phyloP scores from a whole-genome alignment of 2,113 vertebrate species.

The Siphamia tubifer region DNA sequence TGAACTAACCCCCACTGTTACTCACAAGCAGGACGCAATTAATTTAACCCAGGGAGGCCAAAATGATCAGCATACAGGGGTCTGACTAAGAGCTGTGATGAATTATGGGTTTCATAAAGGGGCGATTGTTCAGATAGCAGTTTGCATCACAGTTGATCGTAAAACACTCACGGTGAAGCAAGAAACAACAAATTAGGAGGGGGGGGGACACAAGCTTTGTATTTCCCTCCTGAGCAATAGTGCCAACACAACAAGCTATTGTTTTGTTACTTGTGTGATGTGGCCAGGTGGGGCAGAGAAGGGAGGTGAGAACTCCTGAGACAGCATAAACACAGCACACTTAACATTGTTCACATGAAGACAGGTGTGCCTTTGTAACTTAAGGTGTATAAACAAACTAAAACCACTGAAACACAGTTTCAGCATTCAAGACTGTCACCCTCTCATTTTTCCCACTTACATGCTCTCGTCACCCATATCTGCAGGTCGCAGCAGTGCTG shows the following conservation, averaged over 20 bases:
- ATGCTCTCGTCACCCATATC: slow-evolving; percentile 7
- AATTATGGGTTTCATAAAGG: slow-evolving; percentile 31
- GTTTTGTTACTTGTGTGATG: slow-evolving; percentile 43
- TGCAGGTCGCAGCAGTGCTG: background rate
- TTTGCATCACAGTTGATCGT: slow-evolving; percentile 34
- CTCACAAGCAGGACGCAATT: slow-evolving; percentile 3
- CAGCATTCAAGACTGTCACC: background rate
- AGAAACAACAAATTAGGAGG: background rate
- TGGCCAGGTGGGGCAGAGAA: slow-evolving; percentile 20
- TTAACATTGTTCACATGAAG: background rate
- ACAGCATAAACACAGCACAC: slow-evolving; percentile 35
- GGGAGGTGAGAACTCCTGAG: slow-evolving; percentile 20
- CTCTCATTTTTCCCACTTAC: background rate
- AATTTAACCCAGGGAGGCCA: slow-evolving; percentile 21
- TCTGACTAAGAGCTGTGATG: background rate
- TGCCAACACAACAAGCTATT: slow-evolving; percentile 56
- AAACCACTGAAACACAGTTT: background rate
- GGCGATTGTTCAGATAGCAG: slow-evolving; percentile 41
- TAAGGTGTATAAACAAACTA: background rate
- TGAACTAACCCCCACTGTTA: background rate
- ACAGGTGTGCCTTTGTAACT: slow-evolving; percentile 17
- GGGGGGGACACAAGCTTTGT: slow-evolving; percentile 30
- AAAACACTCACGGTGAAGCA: background rate
- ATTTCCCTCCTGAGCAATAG: slow-evolving; percentile 30
- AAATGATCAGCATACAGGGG: slow-evolving; percentile 1